phyloP scores from a whole-genome alignment of 2,113 vertebrate genomes.

The Callionymus lyra region DNA sequence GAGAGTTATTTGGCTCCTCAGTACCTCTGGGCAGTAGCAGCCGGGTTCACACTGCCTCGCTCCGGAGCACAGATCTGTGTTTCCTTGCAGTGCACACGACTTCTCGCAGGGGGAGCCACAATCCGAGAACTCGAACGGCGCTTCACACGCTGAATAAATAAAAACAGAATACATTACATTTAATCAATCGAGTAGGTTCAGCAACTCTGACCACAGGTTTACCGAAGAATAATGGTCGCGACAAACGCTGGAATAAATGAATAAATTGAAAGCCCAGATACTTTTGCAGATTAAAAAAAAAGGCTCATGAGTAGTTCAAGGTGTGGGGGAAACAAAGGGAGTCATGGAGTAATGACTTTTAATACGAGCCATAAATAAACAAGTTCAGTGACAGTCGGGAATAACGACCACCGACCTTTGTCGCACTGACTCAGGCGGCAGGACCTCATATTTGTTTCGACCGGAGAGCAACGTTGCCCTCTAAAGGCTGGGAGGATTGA shows the following conservation, averaged over 20 bases:
- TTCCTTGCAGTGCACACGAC: slow-evolving; percentile 65
- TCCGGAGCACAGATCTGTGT: slow-evolving; percentile 50
- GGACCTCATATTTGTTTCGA: slow-evolving; percentile 57
- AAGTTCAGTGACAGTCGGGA: background rate
- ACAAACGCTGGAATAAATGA: too few species aligned
- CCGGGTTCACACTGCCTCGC: slow-evolving; percentile 67
- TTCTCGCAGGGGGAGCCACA: slow-evolving; percentile 73
- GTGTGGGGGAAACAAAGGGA: background rate
- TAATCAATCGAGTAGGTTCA: too few species aligned
- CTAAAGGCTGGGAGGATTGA: slow-evolving; percentile 49
- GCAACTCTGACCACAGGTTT: too few species aligned
- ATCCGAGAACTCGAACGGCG: slow-evolving; percentile 66
- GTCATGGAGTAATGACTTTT: background rate
- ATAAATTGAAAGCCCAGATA: too few species aligned
- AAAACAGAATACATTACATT: background rate
- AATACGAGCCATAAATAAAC: background rate
- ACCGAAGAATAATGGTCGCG: too few species aligned
- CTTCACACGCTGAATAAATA: slow-evolving; percentile 37
- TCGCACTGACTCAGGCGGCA: slow-evolving; percentile 62
- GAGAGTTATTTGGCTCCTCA: too few species aligned
- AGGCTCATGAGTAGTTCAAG: background rate
- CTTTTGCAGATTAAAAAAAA: background rate
- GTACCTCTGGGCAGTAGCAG: slow-evolving; percentile 85
- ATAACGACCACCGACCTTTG: slow-evolving; percentile 35
- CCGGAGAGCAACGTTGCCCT: slow-evolving; percentile 64